Base-by-base conservation (phyloP, 2,797 vertebrate species). In the Rhabdophis nuchalis region DNA sequence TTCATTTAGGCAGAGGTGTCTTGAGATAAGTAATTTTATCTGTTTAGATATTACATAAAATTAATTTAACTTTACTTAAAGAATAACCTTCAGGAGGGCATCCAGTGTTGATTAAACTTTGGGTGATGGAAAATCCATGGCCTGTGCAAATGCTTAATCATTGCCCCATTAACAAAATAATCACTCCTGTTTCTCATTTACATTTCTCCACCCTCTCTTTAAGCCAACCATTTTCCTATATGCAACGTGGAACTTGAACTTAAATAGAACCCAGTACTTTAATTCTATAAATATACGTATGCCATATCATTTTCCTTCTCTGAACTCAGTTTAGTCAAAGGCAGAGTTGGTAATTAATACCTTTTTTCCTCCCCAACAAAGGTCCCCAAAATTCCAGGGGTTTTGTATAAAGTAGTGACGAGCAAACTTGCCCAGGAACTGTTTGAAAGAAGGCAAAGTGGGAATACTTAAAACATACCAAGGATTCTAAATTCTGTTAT, bases 1-100 rank as follows among this genome's bases (percentile, higher is more conserved):
- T 86, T 86, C 57, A 64, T 54, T 61, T 91, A 56, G 90, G 18
- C 7, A 46, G 32, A 23, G 20, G 52, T 91, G 13, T 68, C n/a
- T 64, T 85, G 89, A 90, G 41, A 29, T 86, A 68, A 87, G 85
- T 91, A 32, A 25, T 5, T 87, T 41, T 91, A 52, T 87, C 57
- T 86, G 10, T 68, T 86, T 53, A 54, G 85, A n/a, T 41, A 36
- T 87, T 68, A 54, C 16, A 18, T 58, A 88, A 91, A 77, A 87
- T 77, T 68, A 68, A 86, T 54, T 57, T 57, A 20, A 87, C 9
- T 77, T 91, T 77, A 86, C 57, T 29, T 77, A 91, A 87, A 77
- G 36, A 91, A 91, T 72, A 88, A 88, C 91, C 91, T 91, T 91
- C 60, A 54, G 86, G 87, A 91, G 53, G 91, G 27, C 91, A 91